phyloP scores from a whole-genome alignment of 2,797 vertebrate species.

The Yasuhikotakia modesta region DNA sequence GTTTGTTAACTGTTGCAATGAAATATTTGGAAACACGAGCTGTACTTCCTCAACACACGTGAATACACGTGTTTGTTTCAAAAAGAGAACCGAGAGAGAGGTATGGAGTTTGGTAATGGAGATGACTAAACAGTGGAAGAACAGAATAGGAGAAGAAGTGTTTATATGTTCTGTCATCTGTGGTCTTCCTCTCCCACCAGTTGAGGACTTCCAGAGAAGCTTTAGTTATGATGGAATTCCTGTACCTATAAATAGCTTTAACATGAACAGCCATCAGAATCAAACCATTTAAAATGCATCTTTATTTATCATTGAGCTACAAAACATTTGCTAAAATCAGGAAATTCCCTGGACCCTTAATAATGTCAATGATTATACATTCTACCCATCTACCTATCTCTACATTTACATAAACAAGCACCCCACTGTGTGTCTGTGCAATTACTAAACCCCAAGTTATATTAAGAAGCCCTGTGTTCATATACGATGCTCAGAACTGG shows the following conservation, averaged over 20 bases:
- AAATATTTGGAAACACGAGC: no score
- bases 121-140: neutral
- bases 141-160: constrained; percentile 49
- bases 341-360: neutral
- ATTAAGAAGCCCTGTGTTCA: neutral
- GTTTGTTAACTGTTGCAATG: no score
- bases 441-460: neutral
- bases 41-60: no score
- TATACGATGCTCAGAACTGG: neutral
- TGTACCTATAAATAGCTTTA: constrained; percentile 52
- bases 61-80: no score
- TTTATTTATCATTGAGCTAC: constrained; percentile 30
- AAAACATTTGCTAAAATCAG: neutral
- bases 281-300: neutral
- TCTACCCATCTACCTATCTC: no score
- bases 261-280: constrained; percentile 18
- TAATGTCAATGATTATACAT: neutral
- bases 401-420: neutral
- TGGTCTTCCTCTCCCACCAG: constrained; percentile 36
- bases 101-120: neutral
- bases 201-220: constrained; percentile 66
- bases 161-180: constrained; percentile 68
- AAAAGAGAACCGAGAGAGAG: neutral
- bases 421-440: neutral
- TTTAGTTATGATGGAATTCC: constrained; percentile 40